These are phyloP conservation scores for Drosophila villosipedis DNA, from an alignment of 2,888 invertebrate species.

Conservation along the genomic window DNA sequence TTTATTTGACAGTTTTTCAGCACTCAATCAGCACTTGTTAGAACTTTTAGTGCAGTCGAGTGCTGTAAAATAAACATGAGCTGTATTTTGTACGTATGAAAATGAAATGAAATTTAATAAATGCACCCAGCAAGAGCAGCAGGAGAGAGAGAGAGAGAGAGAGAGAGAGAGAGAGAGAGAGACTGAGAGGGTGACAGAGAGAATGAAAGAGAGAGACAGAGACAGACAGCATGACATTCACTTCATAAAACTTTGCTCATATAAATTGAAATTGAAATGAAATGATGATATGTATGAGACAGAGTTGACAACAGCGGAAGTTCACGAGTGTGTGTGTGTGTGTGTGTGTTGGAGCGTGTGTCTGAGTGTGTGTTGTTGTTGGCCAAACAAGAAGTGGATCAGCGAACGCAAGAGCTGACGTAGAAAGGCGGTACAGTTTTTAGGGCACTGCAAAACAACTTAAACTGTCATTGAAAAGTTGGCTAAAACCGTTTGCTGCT, in stretches of 20 bases:
- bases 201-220: conserved; percentile 14
- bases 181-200: neutral
- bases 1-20: conserved; percentile 75
- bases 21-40: conserved; percentile 79
- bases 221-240: conserved; percentile 71
- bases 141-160: neutral
- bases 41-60: conserved; percentile 72
- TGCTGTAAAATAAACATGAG: conserved; percentile 77
- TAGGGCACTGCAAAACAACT: conserved; percentile 64
- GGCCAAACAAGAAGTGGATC: conserved; percentile 76
- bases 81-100: conserved; percentile 49
- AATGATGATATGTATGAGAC: conserved; percentile 66
- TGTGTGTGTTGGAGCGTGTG: neutral
- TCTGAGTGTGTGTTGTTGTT: conserved; percentile 47
- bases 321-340: conserved; percentile 18
- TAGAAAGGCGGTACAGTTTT: conserved; percentile 10
- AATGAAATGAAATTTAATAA: conserved; percentile 78
- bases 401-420: conserved; percentile 7
- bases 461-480: conserved; percentile 78
- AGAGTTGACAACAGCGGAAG: conserved; percentile 57
- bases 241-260: conserved; percentile 81
- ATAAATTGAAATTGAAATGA: conserved; percentile 77
- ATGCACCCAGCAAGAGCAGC: conserved; percentile 40
- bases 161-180: neutral
- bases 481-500: conserved; percentile 52